Evolutionary conservation across 2,113 vertebrate genomes (phyloP).

Genomic region (Microcebus jonahi): DNA sequence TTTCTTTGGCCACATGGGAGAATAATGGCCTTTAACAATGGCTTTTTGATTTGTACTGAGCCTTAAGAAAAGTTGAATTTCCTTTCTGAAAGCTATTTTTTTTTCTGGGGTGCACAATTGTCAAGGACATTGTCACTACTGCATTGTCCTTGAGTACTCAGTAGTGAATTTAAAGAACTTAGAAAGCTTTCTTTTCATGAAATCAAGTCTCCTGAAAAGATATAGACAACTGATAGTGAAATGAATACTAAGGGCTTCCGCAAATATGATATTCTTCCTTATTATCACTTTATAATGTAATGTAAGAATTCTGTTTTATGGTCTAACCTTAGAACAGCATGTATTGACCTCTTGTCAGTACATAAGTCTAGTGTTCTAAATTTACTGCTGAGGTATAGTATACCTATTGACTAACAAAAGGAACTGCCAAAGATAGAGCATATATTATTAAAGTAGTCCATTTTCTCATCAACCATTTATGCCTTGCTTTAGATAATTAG

Average conservation of each 20-base stretch:
- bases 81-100: slow-evolving; percentile 15
- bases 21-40: slow-evolving; percentile 61
- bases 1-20: slow-evolving; percentile 36
- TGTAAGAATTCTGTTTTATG: slow-evolving; percentile 30
- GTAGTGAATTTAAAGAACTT: slow-evolving; percentile 16
- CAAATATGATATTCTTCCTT: slow-evolving; percentile 41
- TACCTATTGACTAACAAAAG: slow-evolving; percentile 59
- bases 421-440: slow-evolving; percentile 61
- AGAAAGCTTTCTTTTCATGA: slow-evolving; percentile 58
- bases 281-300: slow-evolving; percentile 49
- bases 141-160: slow-evolving; percentile 15
- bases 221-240: not conserved
- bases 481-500: slow-evolving; percentile 61
- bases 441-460: slow-evolving; percentile 70
- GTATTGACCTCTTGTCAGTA: slow-evolving; percentile 35
- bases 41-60: slow-evolving; percentile 46
- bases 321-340: slow-evolving; percentile 21
- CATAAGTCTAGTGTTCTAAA: slow-evolving; percentile 39
- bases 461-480: slow-evolving; percentile 71
- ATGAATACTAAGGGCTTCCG: not conserved
- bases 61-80: slow-evolving; percentile 24
- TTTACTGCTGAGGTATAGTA: slow-evolving; percentile 53
- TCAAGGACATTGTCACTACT: slow-evolving; percentile 13
- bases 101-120: slow-evolving; percentile 3
- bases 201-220: not conserved